Evolutionary conservation across 2,797 vertebrate species (phyloP).

Genomic region (Enteromius unitaeniatus): DNA sequence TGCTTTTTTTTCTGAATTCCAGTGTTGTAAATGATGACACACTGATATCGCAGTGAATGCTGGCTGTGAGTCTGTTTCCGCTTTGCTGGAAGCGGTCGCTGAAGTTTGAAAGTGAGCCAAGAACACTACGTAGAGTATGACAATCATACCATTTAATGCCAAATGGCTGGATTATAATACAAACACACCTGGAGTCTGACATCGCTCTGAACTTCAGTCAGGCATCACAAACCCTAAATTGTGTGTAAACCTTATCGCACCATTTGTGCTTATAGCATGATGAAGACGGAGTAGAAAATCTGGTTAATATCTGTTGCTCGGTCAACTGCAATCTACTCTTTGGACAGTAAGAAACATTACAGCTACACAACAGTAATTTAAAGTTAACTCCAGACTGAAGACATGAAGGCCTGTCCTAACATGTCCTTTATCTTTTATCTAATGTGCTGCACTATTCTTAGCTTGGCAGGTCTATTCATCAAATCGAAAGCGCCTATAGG

Average conservation of each 20-base stretch:
- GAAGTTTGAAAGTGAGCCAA: conserved; percentile 71
- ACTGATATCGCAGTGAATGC: conserved; percentile 54
- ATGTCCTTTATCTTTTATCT: neutral
- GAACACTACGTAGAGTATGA: neutral
- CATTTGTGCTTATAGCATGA: neutral
- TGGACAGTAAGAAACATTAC: neutral
- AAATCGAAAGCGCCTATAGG: neutral
- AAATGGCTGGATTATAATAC: neutral
- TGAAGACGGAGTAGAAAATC: neutral
- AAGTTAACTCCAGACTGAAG: neutral
- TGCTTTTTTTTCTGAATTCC: conserved; percentile 65
- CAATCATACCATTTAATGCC: conserved; percentile 7
- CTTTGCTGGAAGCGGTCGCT: conserved; percentile 59
- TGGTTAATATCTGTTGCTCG: neutral
- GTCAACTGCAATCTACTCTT: neutral
- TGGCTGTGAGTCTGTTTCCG: conserved; percentile 57
- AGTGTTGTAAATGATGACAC: conserved; percentile 70
- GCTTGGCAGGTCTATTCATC: neutral
- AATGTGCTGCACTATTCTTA: neutral
- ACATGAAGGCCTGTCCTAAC: neutral
- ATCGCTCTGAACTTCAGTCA: neutral
- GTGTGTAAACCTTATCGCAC: neutral
- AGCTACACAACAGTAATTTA: neutral
- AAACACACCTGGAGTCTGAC: conserved; percentile 22
- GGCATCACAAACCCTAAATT: neutral